These are phyloP conservation scores for Phortica variegata DNA, from an alignment of 1,140 invertebrate genomes.

Conservation along the genomic window DNA sequence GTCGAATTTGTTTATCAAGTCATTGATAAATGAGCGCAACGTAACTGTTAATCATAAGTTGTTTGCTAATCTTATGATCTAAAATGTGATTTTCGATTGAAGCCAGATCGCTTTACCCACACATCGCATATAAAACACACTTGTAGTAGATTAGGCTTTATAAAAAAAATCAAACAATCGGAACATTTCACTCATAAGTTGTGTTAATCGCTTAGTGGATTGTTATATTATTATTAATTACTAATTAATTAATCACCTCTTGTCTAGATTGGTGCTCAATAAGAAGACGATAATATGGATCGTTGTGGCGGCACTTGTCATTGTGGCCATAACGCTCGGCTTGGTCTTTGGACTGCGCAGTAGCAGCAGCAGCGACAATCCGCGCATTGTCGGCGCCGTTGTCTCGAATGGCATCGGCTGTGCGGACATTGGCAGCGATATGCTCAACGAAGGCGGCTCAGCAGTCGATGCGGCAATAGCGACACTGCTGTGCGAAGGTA, in stretches of 20 bases:
- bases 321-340: constrained; percentile 38
- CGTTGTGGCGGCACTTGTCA: constrained; percentile 26
- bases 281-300: constrained; percentile 42
- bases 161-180: no score
- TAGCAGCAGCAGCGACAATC: constrained; percentile 19
- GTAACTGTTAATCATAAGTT: no score
- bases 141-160: no score
- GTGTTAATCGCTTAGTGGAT: no score
- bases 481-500: constrained; percentile 81
- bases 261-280: constrained; percentile 29
- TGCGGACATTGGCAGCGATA: constrained; percentile 51
- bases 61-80: no score
- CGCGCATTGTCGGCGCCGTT: constrained; percentile 32
- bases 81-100: no score
- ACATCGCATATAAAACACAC: no score
- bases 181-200: no score
- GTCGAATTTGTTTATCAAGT: no score
- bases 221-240: no score
- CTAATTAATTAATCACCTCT: background rate
- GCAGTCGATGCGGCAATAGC: constrained; percentile 89
- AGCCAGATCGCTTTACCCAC: no score
- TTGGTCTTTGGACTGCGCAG: constrained; percentile 38
- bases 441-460: constrained; percentile 74
- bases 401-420: constrained; percentile 50
- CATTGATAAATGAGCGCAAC: no score